phyloP scores from a whole-genome alignment of 2,888 invertebrate genomes.

The Diaphora mendica region DNA sequence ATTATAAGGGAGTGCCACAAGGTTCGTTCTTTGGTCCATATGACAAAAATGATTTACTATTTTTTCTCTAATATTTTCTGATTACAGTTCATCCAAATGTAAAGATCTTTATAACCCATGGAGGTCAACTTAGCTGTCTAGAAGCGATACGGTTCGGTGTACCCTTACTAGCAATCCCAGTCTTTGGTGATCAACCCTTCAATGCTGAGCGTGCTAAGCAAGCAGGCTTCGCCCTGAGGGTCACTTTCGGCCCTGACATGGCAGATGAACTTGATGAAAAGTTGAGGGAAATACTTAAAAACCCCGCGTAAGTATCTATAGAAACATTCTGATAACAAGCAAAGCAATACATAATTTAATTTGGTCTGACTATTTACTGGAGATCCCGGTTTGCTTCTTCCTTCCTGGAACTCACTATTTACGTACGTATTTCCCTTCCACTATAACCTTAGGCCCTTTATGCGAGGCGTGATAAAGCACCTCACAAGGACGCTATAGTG shows the following conservation, averaged over 20 bases:
- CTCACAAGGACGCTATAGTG: too few relatives aligned
- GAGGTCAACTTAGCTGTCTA: constrained; percentile 61
- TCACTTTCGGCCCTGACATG: constrained; percentile 53
- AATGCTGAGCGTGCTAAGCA: constrained; percentile 60
- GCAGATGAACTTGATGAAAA: constrained; percentile 52
- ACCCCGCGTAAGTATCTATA: constrained; percentile 56
- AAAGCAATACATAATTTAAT: too few relatives aligned
- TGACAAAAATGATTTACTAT: not conserved
- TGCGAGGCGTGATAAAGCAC: too few relatives aligned
- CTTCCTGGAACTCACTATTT: too few relatives aligned
- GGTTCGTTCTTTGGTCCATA: constrained; percentile 1
- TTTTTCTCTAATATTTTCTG: not conserved
- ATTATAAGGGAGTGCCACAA: not conserved
- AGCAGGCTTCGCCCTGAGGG: constrained; percentile 58
- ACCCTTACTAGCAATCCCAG: constrained; percentile 66
- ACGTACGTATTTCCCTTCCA: too few relatives aligned
- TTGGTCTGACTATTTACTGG: too few relatives aligned
- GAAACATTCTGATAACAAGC: too few relatives aligned
- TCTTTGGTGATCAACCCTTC: constrained; percentile 71
- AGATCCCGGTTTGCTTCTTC: too few relatives aligned
- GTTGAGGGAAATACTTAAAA: constrained; percentile 57
- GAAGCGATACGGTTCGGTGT: constrained; percentile 65
- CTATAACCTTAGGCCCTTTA: too few relatives aligned
- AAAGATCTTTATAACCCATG: constrained; percentile 64
- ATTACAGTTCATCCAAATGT: constrained; percentile 62